phyloP scores from a whole-genome alignment of 2,113 vertebrate species.

The Notarius lentiginosus region DNA sequence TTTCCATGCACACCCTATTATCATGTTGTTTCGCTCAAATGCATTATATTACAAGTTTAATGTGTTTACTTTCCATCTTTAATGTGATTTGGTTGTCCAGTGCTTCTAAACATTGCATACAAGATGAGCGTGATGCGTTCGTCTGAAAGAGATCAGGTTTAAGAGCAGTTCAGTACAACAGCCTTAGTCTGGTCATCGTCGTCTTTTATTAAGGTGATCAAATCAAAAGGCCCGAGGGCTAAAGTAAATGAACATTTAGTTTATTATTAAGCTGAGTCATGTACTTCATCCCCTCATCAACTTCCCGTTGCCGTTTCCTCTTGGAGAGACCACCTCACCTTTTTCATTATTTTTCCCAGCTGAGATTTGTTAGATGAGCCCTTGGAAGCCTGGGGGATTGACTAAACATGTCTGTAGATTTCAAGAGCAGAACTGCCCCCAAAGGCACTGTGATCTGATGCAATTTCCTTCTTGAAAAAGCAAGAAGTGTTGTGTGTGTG shows the following conservation, averaged over 20 bases:
- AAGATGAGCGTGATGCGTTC: neutral
- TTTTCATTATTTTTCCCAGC: neutral
- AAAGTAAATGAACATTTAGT: neutral
- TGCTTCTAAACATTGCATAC: neutral
- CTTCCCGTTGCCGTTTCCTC: neutral
- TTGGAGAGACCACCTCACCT: neutral
- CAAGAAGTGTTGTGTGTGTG: too few relatives aligned
- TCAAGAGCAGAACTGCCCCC: neutral
- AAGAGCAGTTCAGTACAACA: neutral
- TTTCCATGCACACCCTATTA: neutral
- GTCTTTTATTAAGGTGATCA: neutral
- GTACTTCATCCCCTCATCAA: neutral
- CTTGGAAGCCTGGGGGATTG: neutral
- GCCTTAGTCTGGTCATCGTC: neutral
- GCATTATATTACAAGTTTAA: neutral
- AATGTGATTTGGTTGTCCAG: neutral
- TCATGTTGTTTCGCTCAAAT: neutral
- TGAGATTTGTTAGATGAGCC: conserved; percentile 11
- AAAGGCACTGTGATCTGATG: neutral
- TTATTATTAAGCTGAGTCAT: neutral
- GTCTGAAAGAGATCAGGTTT: neutral
- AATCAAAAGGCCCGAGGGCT: neutral
- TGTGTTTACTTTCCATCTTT: neutral
- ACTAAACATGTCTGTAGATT: neutral
- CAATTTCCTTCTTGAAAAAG: conserved; percentile 10